A percentile compares a stretch with the other conserved stretches of the same genome.
Evolutionary conservation across 30 jellyfish, hydroid and myxozoan species (phyloP).

Genomic region (Aurelia sp.): DNA sequence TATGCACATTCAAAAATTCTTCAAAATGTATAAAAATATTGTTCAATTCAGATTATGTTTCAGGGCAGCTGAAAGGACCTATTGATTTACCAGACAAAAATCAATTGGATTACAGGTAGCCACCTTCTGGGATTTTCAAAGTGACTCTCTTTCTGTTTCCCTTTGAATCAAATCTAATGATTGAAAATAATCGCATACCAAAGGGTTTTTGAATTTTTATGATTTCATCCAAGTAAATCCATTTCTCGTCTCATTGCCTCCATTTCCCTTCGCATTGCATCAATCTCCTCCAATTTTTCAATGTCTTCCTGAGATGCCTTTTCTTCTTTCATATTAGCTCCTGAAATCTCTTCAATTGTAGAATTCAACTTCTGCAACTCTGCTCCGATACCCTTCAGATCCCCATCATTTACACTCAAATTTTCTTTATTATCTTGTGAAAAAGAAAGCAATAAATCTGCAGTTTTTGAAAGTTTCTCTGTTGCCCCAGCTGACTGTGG

Average conservation of each 20-base stretch:
- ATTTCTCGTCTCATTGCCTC: slow-evolving; percentile 46
- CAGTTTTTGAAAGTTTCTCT: slow-evolving; percentile 66
- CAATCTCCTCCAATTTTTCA: slow-evolving; percentile 53
- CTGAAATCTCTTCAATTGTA: slow-evolving; percentile 39
- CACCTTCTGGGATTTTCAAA: too few relatives aligned
- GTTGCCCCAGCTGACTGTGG: neutral
- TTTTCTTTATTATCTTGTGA: slow-evolving; percentile 53
- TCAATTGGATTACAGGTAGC: too few relatives aligned
- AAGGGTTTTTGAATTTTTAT: too few relatives aligned
- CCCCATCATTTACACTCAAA: slow-evolving; percentile 16
- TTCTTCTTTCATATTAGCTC: neutral
- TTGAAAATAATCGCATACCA: too few relatives aligned
- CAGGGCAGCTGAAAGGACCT: too few relatives aligned
- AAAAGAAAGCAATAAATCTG: slow-evolving; percentile 59
- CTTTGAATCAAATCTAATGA: too few relatives aligned
- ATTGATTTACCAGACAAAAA: too few relatives aligned
- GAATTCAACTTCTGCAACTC: slow-evolving; percentile 44
- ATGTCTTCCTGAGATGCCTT: slow-evolving; percentile 40
- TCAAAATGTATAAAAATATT: too few relatives aligned
- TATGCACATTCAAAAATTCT: too few relatives aligned
- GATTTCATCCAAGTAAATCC: slow-evolving; percentile 27
- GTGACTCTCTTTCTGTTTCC: too few relatives aligned
- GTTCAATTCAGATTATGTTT: too few relatives aligned
- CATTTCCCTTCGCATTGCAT: slow-evolving; percentile 64
- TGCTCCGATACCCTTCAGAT: slow-evolving; percentile 45